Evolutionary conservation across 2,113 vertebrate species (phyloP), one percentile per base, ranked within the genome.

Genomic region (Serinus canaria): DNA sequence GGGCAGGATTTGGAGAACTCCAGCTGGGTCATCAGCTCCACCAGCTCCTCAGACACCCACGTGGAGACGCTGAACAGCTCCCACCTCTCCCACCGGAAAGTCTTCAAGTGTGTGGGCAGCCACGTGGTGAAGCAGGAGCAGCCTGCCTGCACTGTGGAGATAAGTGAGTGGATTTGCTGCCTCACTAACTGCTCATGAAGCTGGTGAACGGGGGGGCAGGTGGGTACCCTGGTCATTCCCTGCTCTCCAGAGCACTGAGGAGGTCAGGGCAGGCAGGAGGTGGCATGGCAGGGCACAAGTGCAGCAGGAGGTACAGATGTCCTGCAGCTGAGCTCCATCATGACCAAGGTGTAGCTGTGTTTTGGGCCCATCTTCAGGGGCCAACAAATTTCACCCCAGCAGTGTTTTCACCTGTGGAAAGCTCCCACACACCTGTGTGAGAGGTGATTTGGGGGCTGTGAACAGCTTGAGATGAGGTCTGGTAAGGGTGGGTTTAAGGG

Each of bases 91-190:
- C 96, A 98, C 16, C 96, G 95, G 37, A 97, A 98, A 96, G 98
- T 84, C 20, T 96, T 99, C 94, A 97, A 69, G 55, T 99, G 99
- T 46, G 39, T 67, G 0, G 98, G 98, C 62, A 95, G 73, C 67
- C 98, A 99, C 14, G 69, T 91, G 0, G 77, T 94, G 7, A 87
- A 92, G 43, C 59, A 75, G 5, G 33, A 89, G 9, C 72, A 97
- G 68, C 97, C 74, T 39, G 69, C 59, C 0, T 99, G 99, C 63
- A 87, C 90, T 8, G 93, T 99, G 39, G 98, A 96, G 47, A 97
- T 99, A 82, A 93, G 99, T 99, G 98, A 98, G 99, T 97, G 59
- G 31, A 21, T 16, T 59, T 84, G 28, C n/a, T 83, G 27, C 28
- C 53, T 28, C 27, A 62, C 63, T 59, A 59, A 23, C 55, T 44